Evolutionary conservation across 2,113 vertebrate species (phyloP), one percentile per base, ranked within the genome.

Genomic region (Thymallus thymallus): DNA sequence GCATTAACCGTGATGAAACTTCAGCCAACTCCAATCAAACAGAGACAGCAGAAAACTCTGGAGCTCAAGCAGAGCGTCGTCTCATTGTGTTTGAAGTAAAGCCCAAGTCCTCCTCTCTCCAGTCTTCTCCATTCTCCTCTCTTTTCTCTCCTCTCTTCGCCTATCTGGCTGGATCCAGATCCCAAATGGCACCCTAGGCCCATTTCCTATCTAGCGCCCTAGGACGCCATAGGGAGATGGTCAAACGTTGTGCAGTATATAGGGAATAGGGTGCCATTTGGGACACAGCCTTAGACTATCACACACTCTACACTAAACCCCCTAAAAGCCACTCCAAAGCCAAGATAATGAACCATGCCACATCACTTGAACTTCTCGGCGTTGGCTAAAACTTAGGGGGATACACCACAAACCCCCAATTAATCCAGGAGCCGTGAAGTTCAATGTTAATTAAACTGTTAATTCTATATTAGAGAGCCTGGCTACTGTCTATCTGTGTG

Each of bases 271-370:
- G 3, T 51, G 14, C 4, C 69, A 63, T 5, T 23, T 23, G 24
- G n/a, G 23, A 63, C 22, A 7, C 23, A 24, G 20, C n/a, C 22
- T 63, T 65, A 23, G 14, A 26, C 26, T 18, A 78, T 29, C 48
- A 65, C 60, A 77, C 58, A 67, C 18, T 71, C 67, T 73, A 64
- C 45, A 12, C 65, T 83, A 32, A 55, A 48, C 24, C 4, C 23
- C 6, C 45, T 23, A 51, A 51, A 56, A 62, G 12, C 24, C 55
- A 45, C 41, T 48, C 26, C 41, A 58, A 60, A 46, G 32, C 46
- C 46, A 16, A 63, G n/a, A 24, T 68, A 56, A 76, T 69, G 22
- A n/a, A 67, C 72, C 55, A 24, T 75, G 68, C 58, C 79, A 23
- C 5, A 66, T 69, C 41, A 69, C 74, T 71, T 72, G 66, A 77